phyloP scores from a whole-genome alignment of 2,113 vertebrate genomes.

The Trogon melanurus region DNA sequence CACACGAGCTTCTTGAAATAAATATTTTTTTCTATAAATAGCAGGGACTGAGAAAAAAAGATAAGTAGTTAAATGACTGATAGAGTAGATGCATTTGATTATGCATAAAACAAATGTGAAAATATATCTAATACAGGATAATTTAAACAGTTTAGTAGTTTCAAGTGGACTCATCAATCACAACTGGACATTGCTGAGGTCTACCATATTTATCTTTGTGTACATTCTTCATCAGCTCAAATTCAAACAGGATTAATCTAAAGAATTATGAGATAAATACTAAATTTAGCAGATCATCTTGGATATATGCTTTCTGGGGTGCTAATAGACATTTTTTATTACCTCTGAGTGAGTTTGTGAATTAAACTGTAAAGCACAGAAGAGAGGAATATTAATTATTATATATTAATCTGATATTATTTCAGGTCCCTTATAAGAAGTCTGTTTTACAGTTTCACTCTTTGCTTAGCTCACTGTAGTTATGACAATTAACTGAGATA shows the following conservation, averaged over 20 bases:
- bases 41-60: not conserved
- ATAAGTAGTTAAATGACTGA: not conserved
- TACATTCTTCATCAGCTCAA: not conserved
- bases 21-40: not conserved
- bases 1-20: not conserved
- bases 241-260: not conserved
- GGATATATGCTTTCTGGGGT: not conserved
- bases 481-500: not conserved
- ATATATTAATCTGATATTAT: not conserved
- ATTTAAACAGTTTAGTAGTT: not conserved
- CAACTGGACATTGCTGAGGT: not conserved
- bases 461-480: not conserved
- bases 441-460: not conserved
- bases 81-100: not conserved
- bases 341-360: not conserved
- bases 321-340: not conserved
- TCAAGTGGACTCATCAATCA: not conserved
- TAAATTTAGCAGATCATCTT: not conserved
- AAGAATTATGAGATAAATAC: not conserved
- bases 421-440: not conserved
- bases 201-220: not conserved
- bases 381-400: not conserved
- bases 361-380: not conserved
- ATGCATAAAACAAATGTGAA: not conserved
- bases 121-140: not conserved